Conservation (phyloP, 35 echinoderm and acorn worm species). For the Lytechinus pictus region DNA sequence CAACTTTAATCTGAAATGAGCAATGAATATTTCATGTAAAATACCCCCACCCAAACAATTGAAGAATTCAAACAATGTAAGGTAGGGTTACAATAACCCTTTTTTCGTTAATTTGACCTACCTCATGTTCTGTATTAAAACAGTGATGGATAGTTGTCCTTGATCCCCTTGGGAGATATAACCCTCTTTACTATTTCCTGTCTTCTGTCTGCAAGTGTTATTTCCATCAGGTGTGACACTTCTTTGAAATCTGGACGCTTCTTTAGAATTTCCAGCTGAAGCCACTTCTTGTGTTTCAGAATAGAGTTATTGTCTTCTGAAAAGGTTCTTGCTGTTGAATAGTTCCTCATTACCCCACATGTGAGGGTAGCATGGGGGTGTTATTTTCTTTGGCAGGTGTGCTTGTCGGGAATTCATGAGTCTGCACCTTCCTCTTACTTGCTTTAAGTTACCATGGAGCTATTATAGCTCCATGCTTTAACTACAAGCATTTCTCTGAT, state of each 20-base stretch:
- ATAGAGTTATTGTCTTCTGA: background rate
- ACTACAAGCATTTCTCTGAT: slow-evolving; percentile 20
- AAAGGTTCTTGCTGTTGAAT: background rate
- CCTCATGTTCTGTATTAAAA: slow-evolving; percentile 35
- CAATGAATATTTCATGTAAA: too few relatives aligned
- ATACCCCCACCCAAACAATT: too few relatives aligned
- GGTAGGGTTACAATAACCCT: too few relatives aligned
- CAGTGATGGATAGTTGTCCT: background rate
- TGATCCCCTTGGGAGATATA: slow-evolving; percentile 6
- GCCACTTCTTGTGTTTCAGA: slow-evolving; percentile 22
- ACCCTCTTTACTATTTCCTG: slow-evolving; percentile 10
- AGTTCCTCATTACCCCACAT: slow-evolving; percentile 22
- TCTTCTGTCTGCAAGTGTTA: slow-evolving; percentile 28
- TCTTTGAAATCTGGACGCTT: slow-evolving; percentile 20
- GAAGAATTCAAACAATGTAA: too few relatives aligned
- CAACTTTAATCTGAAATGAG: too few relatives aligned
- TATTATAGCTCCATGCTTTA: too few relatives aligned
- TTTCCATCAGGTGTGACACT: slow-evolving; percentile 23
- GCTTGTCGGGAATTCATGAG: background rate
- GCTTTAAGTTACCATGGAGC: too few relatives aligned
- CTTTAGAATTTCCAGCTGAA: slow-evolving; percentile 24
- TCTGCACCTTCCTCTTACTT: background rate
- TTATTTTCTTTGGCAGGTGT: slow-evolving; percentile 13
- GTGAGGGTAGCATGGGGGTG: background rate
- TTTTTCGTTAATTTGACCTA: too few relatives aligned